Base-by-base conservation (phyloP, 2,888 invertebrate species). In the Neria commutata region DNA sequence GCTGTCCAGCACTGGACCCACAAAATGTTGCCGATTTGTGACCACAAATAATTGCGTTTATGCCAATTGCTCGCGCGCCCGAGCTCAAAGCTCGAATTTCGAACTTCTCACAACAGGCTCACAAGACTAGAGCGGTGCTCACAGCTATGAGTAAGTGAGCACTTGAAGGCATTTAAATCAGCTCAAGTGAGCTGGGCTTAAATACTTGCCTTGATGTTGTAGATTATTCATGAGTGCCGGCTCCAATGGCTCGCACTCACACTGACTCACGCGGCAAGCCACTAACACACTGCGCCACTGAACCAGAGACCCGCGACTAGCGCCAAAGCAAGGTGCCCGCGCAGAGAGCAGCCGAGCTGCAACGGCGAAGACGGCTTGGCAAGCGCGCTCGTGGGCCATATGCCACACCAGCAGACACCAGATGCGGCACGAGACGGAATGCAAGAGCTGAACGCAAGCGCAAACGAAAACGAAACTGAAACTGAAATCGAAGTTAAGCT, bases 281-380 rank as follows among this genome's bases (percentile, higher is more conserved):
- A n/a, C 46, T 57, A 60, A 54, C 58, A 67, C 62, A 66, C 57
- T 67, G 60, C 62, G 58, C 67, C 67, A 68, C 54, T 68, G 65
- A 67, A 65, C 64, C 45, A 64, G 19, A 49, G 47, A 61, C 34
- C 40, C 26, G 34, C 40, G 25, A n/a, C 17, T 48, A 37, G 37
- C 16, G 11, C 8, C 4, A 14, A n/a, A 37, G 37, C 8, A 21
- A 17, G 17, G 19, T 21, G 42, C 17, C 19, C 4, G 42, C 42
- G 6, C 17, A 42, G 42, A 42, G 37, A 14, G 37, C 37, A 37
- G 10, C 14, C 6, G 10, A n/a, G 4, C 10, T 4, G n/a, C 16
- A 37, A 37, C 11, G n/a, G 37, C 17, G 10, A 42, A 3, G 21
- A 17, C 19, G 21, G 42, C 11, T 29, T 8, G 29, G 29, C 6